Evolutionary conservation across 2,888 invertebrate genomes (phyloP), one percentile per base, ranked within the genome.

Genomic region (Andrena camellia): DNA sequence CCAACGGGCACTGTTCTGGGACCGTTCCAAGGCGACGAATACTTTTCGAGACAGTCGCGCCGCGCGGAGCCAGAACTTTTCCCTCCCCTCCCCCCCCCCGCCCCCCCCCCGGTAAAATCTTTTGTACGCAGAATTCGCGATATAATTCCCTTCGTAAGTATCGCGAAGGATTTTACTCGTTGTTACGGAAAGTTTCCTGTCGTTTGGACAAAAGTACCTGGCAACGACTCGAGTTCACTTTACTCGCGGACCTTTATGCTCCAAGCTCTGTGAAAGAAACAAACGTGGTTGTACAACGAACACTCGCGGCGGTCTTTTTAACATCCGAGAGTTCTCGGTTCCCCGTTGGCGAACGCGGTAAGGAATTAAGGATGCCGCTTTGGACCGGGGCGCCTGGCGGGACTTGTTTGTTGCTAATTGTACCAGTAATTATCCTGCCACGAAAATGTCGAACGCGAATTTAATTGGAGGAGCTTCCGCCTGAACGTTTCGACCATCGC

Each of bases 371-470:
- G 57, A 13, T 20, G 23, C 4, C 13, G 10, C 57, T 57, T 57
- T 57, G 57, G 10, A 4, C 23, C 23, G 57, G 0, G 57, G 10
- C 26, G 23, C 23, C 57, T 57, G 57, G 26, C 57, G 23, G 13
- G 13, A 26, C 23, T 20, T 57, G 13, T 26, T 23, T 10, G 23
- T 57, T 57, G 4, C 57, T 26, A 57, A 57, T 57, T 57, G 57
- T 57, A 3, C 23, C 57, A 23, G 57, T 57, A 57, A 57, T 57
- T 57, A 57, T 57, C 5, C 57, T 20, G 10, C 10, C 57, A 42
- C 23, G 57, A 57, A 68, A 68, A 31, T 23, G 31, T 29, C 67
- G 33, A 54, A 68, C 33, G 67, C 13, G 54, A 54, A 33, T 54
- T 54, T 68, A 68, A 68, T 68, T 68, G 57, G 57, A 23, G 26